A percentile compares a stretch with the other conserved stretches of the same genome.
phyloP scores from a whole-genome alignment of 2,888 invertebrate species.

The Mythimna lalbum region DNA sequence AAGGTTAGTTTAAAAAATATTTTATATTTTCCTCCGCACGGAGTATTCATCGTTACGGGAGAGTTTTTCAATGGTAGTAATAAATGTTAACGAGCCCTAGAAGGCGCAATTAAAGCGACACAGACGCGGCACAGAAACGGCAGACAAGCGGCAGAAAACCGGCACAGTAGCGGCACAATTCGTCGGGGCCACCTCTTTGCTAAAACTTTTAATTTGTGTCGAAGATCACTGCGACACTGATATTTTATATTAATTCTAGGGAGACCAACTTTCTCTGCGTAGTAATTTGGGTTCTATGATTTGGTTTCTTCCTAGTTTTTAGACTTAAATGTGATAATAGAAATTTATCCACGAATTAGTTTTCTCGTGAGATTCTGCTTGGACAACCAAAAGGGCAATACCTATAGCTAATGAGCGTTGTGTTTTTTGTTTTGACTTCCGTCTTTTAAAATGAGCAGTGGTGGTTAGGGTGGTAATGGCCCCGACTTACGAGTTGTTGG shows the following conservation, averaged over 20 bases:
- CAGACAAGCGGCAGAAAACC: slow-evolving; percentile 67
- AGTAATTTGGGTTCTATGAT: slow-evolving; percentile 34
- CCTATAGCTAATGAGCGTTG: neutral
- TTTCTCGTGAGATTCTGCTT: neutral
- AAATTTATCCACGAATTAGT: neutral
- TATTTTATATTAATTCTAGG: slow-evolving; percentile 68
- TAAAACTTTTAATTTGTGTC: slow-evolving; percentile 80
- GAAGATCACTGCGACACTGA: slow-evolving; percentile 73
- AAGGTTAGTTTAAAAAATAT: slow-evolving; percentile 44
- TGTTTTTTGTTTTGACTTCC: neutral
- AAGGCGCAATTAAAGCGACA: slow-evolving; percentile 79
- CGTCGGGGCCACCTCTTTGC: slow-evolving; percentile 74
- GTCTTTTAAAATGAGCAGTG: neutral
- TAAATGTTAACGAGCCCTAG: slow-evolving; percentile 80
- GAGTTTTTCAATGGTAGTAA: slow-evolving; percentile 76
- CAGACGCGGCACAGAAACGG: slow-evolving; percentile 69
- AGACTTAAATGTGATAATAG: neutral
- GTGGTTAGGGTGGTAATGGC: too few relatives aligned
- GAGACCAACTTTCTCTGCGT: slow-evolving; percentile 37
- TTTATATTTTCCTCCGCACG: slow-evolving; percentile 40
- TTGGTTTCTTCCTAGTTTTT: slow-evolving; percentile 12
- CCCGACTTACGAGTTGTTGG: too few relatives aligned
- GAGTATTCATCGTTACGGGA: slow-evolving; percentile 69
- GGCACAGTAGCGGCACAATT: slow-evolving; percentile 73
- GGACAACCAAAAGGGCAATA: too few relatives aligned